A percentile compares a stretch with the other conserved stretches of the same genome.
phyloP scores from a whole-genome alignment of 2,888 invertebrate genomes.

The Lymantria monacha region DNA sequence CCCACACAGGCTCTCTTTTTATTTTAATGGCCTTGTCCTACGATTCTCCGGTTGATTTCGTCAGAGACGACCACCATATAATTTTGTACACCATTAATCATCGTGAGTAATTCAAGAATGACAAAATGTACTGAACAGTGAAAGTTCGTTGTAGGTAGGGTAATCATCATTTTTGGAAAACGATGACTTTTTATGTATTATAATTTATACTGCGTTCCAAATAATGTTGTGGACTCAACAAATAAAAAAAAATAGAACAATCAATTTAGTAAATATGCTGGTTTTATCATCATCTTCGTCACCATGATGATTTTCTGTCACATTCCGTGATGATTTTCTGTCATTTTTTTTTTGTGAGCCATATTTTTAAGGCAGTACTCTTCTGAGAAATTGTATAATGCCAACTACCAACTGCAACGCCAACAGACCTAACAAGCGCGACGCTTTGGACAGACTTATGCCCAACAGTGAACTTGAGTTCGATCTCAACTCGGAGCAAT shows the following conservation, averaged over 20 bases:
- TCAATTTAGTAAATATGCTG: too few species aligned
- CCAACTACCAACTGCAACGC: too few species aligned
- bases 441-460: too few species aligned
- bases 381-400: too few species aligned
- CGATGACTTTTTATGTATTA: constrained; percentile 3
- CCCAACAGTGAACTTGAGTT: too few species aligned
- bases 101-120: constrained; percentile 58
- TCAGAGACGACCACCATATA: constrained; percentile 63
- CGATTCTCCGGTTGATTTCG: constrained; percentile 62
- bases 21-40: constrained; percentile 46
- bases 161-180: constrained; percentile 17
- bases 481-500: too few species aligned
- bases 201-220: not conserved
- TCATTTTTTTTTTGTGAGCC: too few species aligned
- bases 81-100: constrained; percentile 72
- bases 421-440: too few species aligned
- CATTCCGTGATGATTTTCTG: too few species aligned
- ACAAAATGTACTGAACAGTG: constrained; percentile 52
- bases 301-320: too few species aligned
- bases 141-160: constrained; percentile 39
- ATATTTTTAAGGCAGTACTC: too few species aligned
- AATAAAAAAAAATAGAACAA: not conserved
- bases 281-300: too few species aligned
- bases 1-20: constrained; percentile 66
- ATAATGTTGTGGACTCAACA: not conserved